Evolutionary conservation across 2,888 invertebrate species (phyloP).

Genomic region (Atherix ibis): DNA sequence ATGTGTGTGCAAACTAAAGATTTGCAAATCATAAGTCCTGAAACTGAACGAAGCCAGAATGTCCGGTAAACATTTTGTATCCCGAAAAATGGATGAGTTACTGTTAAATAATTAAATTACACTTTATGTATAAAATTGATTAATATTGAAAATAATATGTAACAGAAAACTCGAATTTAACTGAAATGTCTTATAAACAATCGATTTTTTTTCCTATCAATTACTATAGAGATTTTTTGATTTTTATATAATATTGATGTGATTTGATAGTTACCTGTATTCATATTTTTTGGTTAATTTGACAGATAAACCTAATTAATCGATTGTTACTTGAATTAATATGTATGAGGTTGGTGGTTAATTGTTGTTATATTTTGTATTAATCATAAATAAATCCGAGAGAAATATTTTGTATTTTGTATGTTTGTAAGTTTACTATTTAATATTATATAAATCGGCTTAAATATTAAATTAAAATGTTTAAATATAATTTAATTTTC

Average conservation of each 20-base stretch:
- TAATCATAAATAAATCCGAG: slow-evolving; percentile 8
- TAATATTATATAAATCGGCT: neutral
- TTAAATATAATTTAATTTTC: neutral
- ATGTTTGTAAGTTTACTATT: slow-evolving; percentile 1
- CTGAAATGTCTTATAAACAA: no score
- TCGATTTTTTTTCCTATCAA: no score
- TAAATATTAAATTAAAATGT: neutral
- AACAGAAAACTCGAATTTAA: no score
- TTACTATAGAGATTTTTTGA: no score
- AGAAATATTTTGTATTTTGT: slow-evolving; percentile 8
- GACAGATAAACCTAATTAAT: no score
- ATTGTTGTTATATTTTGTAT: slow-evolving; percentile 5
- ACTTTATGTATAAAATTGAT: no score
- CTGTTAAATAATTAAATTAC: neutral
- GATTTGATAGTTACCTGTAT: no score
- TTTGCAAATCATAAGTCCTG: slow-evolving; percentile 8
- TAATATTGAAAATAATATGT: no score
- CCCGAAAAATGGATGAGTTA: slow-evolving; percentile 3
- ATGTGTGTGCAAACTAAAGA: slow-evolving; percentile 15
- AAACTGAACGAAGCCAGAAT: slow-evolving; percentile 7
- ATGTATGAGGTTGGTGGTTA: no score
- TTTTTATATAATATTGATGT: no score
- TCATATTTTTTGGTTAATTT: no score
- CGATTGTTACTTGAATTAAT: no score
- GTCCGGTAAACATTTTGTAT: slow-evolving; percentile 11